Percentiles rank a stretch among this genome's conserved stretches.
Evolutionary conservation across 1,140 invertebrate species (phyloP).

Genomic region (Drosophila novamexicana): DNA sequence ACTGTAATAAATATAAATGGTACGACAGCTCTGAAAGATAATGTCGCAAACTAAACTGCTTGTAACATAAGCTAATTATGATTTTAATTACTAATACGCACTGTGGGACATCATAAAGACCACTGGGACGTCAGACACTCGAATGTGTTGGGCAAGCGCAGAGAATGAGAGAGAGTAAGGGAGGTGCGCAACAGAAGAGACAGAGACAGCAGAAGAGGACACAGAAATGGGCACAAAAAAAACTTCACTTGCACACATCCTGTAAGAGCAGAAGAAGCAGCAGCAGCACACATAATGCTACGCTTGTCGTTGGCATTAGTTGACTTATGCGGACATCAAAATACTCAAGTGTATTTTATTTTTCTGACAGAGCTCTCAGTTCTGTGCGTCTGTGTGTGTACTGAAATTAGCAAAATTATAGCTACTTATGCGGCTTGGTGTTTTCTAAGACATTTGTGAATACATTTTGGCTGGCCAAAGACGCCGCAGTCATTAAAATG

Average conservation of each 20-base stretch:
- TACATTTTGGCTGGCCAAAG: slow-evolving; percentile 32
- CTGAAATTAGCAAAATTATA: slow-evolving; percentile 65
- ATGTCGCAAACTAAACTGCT: slow-evolving; percentile 38
- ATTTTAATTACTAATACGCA: slow-evolving; percentile 56
- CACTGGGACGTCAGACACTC: slow-evolving; percentile 8
- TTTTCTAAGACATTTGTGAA: slow-evolving; percentile 49
- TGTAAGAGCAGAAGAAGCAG: neutral
- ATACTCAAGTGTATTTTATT: slow-evolving; percentile 31
- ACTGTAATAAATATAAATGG: neutral
- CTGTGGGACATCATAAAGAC: slow-evolving; percentile 40
- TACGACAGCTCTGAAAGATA: slow-evolving; percentile 13
- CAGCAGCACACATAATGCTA: neutral
- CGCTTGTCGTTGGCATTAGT: slow-evolving; percentile 13
- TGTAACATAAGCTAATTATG: slow-evolving; percentile 46
- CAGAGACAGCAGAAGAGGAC: too few species aligned
- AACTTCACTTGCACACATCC: neutral
- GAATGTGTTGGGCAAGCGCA: neutral
- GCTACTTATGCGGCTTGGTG: slow-evolving; percentile 64
- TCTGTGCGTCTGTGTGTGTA: slow-evolving; percentile 19
- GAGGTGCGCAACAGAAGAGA: too few species aligned
- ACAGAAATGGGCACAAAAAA: neutral
- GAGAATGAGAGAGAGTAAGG: neutral
- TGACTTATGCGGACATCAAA: slow-evolving; percentile 30
- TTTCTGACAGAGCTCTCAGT: neutral
- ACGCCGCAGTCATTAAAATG: slow-evolving; percentile 60